A percentile compares a stretch with the other conserved stretches of the same genome.
These are phyloP conservation scores for Apodemus sylvaticus DNA, from an alignment of 2,113 vertebrate genomes.

Conservation along the genomic window DNA sequence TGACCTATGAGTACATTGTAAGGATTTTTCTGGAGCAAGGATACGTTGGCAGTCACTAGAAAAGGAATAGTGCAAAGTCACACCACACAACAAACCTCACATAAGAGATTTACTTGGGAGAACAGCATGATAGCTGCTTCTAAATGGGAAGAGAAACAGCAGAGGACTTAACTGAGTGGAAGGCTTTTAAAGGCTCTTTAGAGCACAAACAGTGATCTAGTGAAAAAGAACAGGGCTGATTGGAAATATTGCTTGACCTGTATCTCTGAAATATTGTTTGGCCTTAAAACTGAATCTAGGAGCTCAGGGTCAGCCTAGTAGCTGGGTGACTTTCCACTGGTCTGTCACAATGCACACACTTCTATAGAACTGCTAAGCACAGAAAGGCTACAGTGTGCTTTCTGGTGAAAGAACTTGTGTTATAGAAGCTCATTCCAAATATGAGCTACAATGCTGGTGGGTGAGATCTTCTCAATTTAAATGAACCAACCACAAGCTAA, in stretches of 20 bases:
- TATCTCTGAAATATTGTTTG: neutral
- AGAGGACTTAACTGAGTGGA: neutral
- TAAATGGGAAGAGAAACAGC: neutral
- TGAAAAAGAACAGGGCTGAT: neutral
- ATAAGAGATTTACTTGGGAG: neutral
- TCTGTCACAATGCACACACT: neutral
- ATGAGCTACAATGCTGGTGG: neutral
- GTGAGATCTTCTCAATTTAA: neutral
- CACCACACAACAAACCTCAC: neutral
- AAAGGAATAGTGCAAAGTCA: neutral
- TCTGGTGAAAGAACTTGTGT: no score
- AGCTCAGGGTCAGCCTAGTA: neutral
- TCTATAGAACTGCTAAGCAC: no score
- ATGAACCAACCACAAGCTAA: no score
- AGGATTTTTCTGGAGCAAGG: neutral
- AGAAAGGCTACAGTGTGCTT: neutral
- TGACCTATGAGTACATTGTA: neutral
- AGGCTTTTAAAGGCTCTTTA: neutral
- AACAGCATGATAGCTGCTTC: neutral
- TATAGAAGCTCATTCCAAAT: neutral
- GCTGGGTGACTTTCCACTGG: neutral
- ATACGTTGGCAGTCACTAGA: neutral
- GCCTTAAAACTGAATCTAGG: neutral
- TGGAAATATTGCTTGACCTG: neutral
- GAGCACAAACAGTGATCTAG: neutral